Percentiles rank a stretch among this genome's conserved stretches.
Conservation (phyloP, 2,888 invertebrate genomes). For the Drosophila pegasa region DNA sequence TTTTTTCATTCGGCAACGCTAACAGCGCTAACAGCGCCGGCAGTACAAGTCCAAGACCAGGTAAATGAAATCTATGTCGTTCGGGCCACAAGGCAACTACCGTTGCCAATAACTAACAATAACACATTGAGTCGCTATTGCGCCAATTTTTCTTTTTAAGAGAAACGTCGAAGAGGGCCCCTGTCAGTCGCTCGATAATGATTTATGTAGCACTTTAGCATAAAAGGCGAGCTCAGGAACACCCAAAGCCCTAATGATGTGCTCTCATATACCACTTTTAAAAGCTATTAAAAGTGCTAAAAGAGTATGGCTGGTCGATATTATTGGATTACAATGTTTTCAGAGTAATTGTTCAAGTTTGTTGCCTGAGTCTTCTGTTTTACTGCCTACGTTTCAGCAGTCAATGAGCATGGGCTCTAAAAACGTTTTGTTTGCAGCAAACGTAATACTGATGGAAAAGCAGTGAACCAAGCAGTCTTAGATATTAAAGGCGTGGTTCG, state of each 20-base stretch:
- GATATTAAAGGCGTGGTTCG: slow-evolving; percentile 60
- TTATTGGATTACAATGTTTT: slow-evolving; percentile 40
- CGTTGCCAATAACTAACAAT: slow-evolving; percentile 38
- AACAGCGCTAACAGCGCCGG: slow-evolving; percentile 33
- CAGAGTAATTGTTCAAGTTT: slow-evolving; percentile 23
- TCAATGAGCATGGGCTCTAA: slow-evolving; percentile 24
- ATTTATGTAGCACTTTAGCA: slow-evolving; percentile 49
- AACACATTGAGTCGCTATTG: slow-evolving; percentile 30
- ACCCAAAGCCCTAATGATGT: slow-evolving; percentile 26
- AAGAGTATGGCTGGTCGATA: slow-evolving; percentile 20
- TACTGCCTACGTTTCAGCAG: neutral
- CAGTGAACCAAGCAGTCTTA: slow-evolving; percentile 39
- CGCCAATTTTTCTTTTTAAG: slow-evolving; percentile 27
- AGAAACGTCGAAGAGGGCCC: neutral
- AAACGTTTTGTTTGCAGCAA: slow-evolving; percentile 39
- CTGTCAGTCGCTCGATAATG: slow-evolving; percentile 31
- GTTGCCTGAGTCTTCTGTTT: slow-evolving; percentile 23
- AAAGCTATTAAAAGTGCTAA: neutral
- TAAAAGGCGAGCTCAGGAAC: slow-evolving; percentile 17
- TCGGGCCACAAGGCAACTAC: slow-evolving; percentile 28
- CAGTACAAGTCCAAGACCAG: slow-evolving; percentile 50
- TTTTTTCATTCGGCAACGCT: slow-evolving; percentile 41
- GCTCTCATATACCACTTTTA: slow-evolving; percentile 5
- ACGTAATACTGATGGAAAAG: neutral
- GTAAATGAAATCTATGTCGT: slow-evolving; percentile 13